Conservation (phyloP, 37 sponge, comb jelly and placozoan genomes). For the Halichondria panicea region DNA sequence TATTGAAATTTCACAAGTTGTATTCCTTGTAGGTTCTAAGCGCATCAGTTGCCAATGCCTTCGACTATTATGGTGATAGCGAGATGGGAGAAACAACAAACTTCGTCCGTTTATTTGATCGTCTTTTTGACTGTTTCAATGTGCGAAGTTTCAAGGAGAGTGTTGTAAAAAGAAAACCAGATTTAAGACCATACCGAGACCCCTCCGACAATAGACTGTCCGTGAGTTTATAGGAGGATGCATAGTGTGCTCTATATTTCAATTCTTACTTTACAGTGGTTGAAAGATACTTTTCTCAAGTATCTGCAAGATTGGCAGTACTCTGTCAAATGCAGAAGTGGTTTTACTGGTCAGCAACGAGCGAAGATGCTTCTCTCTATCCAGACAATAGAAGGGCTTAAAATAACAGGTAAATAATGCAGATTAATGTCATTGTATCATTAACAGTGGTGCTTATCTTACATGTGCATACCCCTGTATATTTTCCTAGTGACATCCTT, state of each 20-base stretch:
- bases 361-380: slow-evolving; percentile 15
- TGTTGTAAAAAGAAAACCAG: slow-evolving; percentile 11
- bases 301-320: slow-evolving; percentile 23
- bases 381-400: too few relatives aligned
- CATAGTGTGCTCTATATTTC: not conserved
- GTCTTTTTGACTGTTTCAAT: slow-evolving; percentile 26
- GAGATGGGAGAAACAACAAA: slow-evolving; percentile 13
- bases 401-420: slow-evolving; percentile 3
- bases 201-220: slow-evolving; percentile 11
- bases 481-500: slow-evolving; percentile 23
- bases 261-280: slow-evolving; percentile 2
- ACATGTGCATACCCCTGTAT: not conserved
- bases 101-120: slow-evolving; percentile 9
- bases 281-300: slow-evolving; percentile 13
- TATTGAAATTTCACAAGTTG: not conserved
- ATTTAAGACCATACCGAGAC: slow-evolving; percentile 14
- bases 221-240: too few relatives aligned
- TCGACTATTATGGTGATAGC: slow-evolving; percentile 1
- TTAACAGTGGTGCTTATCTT: not conserved
- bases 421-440: too few relatives aligned
- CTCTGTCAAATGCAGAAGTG: slow-evolving; percentile 1
- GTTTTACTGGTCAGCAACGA: slow-evolving; percentile 10
- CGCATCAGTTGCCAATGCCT: slow-evolving; percentile 14
- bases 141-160: slow-evolving; percentile 8
- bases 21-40: slow-evolving; percentile 8